A percentile compares a stretch with the other conserved stretches of the same genome.
These are phyloP conservation scores for Pheosia tremula DNA, from an alignment of 2,888 invertebrate species.

Conservation along the genomic window DNA sequence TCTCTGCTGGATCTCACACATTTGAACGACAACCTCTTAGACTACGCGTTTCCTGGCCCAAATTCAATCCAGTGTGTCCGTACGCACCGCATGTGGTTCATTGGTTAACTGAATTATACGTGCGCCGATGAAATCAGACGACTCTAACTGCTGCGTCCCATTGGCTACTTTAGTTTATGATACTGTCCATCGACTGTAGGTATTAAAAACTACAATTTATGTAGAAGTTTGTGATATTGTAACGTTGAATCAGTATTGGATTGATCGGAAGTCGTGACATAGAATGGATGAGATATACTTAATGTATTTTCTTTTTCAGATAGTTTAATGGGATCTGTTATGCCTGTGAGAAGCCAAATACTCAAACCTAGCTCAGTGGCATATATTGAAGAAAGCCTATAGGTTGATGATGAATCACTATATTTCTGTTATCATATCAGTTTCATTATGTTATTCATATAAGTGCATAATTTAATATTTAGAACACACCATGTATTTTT, in stretches of 20 bases:
- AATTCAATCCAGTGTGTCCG: constrained; percentile 61
- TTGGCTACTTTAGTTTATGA: constrained; percentile 5
- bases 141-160: constrained; percentile 18
- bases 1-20: background rate
- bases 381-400: no score
- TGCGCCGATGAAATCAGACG: constrained; percentile 58
- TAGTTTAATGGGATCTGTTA: background rate
- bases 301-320: background rate
- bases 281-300: constrained; percentile 4
- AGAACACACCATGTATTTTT: no score
- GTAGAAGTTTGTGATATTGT: constrained; percentile 19
- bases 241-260: constrained; percentile 25
- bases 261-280: constrained; percentile 29
- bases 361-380: no score
- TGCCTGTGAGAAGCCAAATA: background rate
- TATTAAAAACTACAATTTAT: constrained; percentile 42
- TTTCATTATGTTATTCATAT: no score
- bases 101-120: constrained; percentile 76
- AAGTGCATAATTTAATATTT: no score
- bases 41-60: constrained; percentile 61
- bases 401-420: no score
- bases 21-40: constrained; percentile 37
- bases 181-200: constrained; percentile 15
- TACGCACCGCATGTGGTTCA: constrained; percentile 73
- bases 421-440: no score